These are phyloP conservation scores for Knipowitschia caucasica DNA, from an alignment of 2,797 vertebrate genomes.

Conservation along the genomic window DNA sequence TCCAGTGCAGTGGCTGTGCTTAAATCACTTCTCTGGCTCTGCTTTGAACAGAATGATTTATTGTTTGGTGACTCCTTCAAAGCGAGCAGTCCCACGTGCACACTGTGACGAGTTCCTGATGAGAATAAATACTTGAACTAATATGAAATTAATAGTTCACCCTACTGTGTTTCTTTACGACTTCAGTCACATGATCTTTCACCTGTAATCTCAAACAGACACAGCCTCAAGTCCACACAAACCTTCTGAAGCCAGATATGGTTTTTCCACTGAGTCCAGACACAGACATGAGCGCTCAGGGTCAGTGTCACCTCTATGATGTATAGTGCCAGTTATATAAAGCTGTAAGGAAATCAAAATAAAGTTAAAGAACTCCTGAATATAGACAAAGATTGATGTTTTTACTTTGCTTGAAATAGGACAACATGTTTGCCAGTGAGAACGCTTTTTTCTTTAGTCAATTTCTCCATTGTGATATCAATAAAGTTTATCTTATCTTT, in stretches of 20 bases:
- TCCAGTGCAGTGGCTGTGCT: slow-evolving; percentile 10
- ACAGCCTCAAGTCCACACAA: neutral
- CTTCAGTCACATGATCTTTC: slow-evolving; percentile 35
- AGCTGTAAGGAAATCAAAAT: neutral
- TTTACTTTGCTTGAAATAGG: no score
- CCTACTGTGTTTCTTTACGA: neutral
- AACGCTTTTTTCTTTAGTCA: no score
- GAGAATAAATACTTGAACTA: neutral
- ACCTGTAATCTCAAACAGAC: slow-evolving; percentile 65
- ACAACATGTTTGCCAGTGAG: no score
- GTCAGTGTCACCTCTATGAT: neutral
- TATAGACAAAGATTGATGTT: no score
- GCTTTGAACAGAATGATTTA: slow-evolving; percentile 30
- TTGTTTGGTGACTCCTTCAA: slow-evolving; percentile 23
- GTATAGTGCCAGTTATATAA: neutral
- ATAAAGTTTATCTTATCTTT: no score
- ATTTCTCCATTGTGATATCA: no score
- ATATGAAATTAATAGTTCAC: slow-evolving; percentile 7
- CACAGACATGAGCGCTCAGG: neutral
- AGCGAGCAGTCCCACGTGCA: slow-evolving; percentile 9
- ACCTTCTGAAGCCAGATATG: neutral
- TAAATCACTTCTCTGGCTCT: slow-evolving; percentile 10
- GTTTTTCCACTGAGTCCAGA: slow-evolving; percentile 31
- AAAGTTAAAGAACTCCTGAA: no score
- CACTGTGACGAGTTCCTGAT: slow-evolving; percentile 14